Evolutionary conservation across 2,113 vertebrate species (phyloP).

Genomic region (Phasianus colchicus): DNA sequence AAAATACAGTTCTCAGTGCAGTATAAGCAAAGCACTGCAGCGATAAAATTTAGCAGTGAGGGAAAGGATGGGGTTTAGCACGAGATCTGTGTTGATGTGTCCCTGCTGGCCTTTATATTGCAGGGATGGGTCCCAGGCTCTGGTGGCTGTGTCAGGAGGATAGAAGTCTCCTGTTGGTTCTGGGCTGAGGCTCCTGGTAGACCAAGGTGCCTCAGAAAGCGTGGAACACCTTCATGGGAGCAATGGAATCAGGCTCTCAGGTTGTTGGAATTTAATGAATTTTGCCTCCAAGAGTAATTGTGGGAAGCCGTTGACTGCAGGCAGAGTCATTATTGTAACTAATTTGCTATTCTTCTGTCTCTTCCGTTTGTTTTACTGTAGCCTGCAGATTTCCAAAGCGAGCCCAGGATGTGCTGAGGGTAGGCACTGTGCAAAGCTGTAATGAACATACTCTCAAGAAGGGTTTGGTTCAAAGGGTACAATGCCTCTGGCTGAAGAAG

Average conservation of each 20-base stretch:
- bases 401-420: not conserved
- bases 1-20: accelerated
- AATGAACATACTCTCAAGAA: not conserved
- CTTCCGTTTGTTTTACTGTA: not conserved
- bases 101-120: not conserved
- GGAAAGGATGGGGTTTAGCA: not conserved
- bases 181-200: not conserved
- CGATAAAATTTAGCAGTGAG: accelerated
- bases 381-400: not conserved
- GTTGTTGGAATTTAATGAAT: not conserved
- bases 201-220: not conserved
- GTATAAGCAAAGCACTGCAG: not conserved
- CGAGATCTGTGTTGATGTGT: accelerated
- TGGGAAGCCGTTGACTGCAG: not conserved
- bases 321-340: not conserved
- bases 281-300: not conserved
- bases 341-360: not conserved
- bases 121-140: not conserved
- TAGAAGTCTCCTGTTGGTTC: not conserved
- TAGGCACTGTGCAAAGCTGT: not conserved
- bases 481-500: not conserved
- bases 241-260: not conserved
- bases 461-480: not conserved
- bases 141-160: accelerated
- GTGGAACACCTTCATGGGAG: not conserved